Evolutionary conservation across 1,140 invertebrate species (phyloP).

Genomic region (Alviniconcha marisindica): DNA sequence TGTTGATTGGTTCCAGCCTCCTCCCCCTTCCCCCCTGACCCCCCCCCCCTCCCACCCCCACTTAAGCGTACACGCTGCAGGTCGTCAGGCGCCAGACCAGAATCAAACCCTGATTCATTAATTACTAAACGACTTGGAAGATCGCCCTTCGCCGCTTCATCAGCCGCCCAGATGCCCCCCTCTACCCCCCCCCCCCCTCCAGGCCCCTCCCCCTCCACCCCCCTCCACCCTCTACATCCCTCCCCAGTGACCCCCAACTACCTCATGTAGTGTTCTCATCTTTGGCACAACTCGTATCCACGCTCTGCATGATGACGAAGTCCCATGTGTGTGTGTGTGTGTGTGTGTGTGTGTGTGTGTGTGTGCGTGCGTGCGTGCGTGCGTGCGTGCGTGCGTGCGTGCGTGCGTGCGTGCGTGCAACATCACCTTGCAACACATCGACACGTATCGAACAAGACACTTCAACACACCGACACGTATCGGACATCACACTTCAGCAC

Average conservation of each 20-base stretch:
- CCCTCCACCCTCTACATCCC: no score
- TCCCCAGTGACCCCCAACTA: background rate
- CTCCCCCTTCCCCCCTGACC: no score
- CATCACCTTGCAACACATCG: background rate
- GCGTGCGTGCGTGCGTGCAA: conserved; percentile 31
- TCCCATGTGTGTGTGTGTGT: conserved; percentile 14
- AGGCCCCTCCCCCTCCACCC: no score
- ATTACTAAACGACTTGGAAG: background rate
- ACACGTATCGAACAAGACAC: background rate
- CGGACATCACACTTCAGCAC: background rate
- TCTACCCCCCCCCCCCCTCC: background rate
- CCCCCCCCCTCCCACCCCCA: no score
- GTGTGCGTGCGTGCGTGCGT: conserved; percentile 32
- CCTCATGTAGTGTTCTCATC: no score
- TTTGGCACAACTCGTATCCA: no score
- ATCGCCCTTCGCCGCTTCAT: background rate
- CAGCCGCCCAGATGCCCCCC: background rate
- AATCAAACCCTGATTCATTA: background rate
- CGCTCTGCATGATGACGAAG: no score
- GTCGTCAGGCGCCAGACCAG: no score
- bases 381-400: conserved; percentile 31
- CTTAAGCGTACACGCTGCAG: no score
- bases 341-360: conserved; percentile 37
- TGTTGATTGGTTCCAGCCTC: no score
- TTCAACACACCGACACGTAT: no score